Evolutionary conservation across 2,113 vertebrate genomes (phyloP).

Genomic region (Neodon shergylaensis): DNA sequence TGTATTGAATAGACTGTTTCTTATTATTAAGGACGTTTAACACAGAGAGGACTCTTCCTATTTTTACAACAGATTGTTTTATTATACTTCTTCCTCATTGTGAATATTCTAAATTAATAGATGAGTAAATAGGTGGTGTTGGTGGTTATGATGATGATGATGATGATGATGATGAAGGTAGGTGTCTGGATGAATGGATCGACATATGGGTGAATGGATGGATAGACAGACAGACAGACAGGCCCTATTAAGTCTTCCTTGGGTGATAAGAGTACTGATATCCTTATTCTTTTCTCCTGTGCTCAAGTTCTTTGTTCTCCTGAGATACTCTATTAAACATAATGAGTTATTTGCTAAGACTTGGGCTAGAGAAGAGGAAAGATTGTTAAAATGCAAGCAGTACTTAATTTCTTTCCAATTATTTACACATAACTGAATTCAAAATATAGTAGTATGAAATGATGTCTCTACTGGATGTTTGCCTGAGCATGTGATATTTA

Average conservation of each 20-base stretch:
- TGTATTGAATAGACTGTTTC: neutral
- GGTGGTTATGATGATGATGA: too few species aligned
- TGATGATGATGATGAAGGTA: too few species aligned
- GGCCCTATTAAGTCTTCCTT: neutral
- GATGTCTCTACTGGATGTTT: neutral
- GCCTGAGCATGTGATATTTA: neutral
- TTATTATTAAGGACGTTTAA: slow-evolving; percentile 5
- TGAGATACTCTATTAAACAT: neutral
- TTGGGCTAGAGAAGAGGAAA: neutral
- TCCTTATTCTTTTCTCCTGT: neutral
- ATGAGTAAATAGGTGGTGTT: too few species aligned
- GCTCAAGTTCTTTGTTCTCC: neutral
- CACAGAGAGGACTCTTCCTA: neutral
- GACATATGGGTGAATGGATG: too few species aligned
- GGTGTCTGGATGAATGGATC: too few species aligned
- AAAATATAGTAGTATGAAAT: neutral
- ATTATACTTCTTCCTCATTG: neutral
- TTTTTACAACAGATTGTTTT: slow-evolving; percentile 7
- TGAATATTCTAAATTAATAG: neutral
- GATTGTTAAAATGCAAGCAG: neutral
- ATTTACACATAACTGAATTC: neutral
- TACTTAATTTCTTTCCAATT: neutral
- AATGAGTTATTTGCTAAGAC: neutral
- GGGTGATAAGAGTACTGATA: neutral
- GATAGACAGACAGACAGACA: neutral